These are phyloP conservation scores for Pantala flavescens DNA, from an alignment of 1,140 invertebrate genomes.

Conservation along the genomic window DNA sequence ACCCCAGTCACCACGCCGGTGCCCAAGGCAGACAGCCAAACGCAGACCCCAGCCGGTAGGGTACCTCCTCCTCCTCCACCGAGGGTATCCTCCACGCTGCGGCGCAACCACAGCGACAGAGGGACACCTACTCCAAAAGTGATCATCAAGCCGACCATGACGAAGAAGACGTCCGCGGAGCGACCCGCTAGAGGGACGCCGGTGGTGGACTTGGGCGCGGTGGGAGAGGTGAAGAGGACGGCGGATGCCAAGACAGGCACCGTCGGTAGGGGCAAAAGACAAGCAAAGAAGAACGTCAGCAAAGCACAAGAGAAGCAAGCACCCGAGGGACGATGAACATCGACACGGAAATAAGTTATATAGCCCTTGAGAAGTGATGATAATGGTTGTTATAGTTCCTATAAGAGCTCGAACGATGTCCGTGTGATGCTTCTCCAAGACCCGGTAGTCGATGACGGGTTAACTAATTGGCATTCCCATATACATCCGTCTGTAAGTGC, in stretches of 20 bases:
- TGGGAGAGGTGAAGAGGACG: neutral
- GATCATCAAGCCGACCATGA: constrained; percentile 39
- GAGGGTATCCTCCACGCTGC: constrained; percentile 48
- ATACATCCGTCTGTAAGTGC: no score
- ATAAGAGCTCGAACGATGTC: no score
- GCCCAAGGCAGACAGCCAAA: constrained; percentile 12
- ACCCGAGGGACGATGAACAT: no score
- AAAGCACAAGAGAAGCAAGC: no score
- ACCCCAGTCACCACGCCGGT: constrained; percentile 25
- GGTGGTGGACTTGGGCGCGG: neutral
- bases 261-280: neutral
- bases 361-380: no score
- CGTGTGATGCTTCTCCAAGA: no score
- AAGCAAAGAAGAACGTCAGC: neutral
- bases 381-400: no score
- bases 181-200: constrained; percentile 11
- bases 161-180: constrained; percentile 1
- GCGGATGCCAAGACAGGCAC: neutral
- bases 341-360: no score
- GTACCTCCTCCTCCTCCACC: constrained; percentile 53
- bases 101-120: constrained; percentile 31
- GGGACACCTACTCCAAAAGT: constrained; percentile 32
- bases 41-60: constrained; percentile 26
- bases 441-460: no score
- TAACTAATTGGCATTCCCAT: no score